Evolutionary conservation across 2,113 vertebrate species (phyloP).

Genomic region (Mesocricetus auratus): DNA sequence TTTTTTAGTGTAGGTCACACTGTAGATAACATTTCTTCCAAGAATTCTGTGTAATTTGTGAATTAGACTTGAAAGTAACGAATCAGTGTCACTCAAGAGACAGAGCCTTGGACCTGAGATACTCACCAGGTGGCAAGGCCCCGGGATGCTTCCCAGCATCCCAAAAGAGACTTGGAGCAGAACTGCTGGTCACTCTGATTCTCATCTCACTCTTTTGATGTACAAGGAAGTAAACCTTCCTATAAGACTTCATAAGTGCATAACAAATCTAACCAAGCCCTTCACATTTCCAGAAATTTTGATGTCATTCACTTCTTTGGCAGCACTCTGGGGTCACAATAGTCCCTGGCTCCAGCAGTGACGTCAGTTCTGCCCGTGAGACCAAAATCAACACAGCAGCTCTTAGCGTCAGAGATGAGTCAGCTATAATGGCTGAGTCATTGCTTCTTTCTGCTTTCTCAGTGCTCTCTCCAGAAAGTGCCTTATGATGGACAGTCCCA

Average conservation of each 20-base stretch:
- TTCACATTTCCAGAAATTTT: not conserved
- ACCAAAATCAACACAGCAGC: not conserved
- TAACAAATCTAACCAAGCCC: not conserved
- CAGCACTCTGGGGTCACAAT: not conserved
- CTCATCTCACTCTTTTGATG: not conserved
- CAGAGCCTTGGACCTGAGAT: not conserved
- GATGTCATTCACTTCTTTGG: not conserved
- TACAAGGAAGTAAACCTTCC: not conserved
- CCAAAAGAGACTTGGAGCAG: not conserved
- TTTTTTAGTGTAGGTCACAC: not conserved
- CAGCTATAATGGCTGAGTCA: conserved; percentile 70
- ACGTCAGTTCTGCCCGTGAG: not conserved
- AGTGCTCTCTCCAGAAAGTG: conserved; percentile 56
- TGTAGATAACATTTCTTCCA: not conserved
- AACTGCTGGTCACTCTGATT: not conserved
- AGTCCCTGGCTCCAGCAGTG: not conserved
- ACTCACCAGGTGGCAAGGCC: not conserved
- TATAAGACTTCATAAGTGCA: not conserved
- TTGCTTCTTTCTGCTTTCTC: conserved; percentile 38
- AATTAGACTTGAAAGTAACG: not conserved
- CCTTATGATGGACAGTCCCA: not conserved
- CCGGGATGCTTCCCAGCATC: not conserved
- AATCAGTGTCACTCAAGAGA: fast-evolving
- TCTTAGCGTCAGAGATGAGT: conserved; percentile 51
- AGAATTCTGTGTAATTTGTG: not conserved